These are phyloP conservation scores for Neomorphus geoffroyi DNA, from an alignment of 2,797 vertebrate species.

Conservation along the genomic window DNA sequence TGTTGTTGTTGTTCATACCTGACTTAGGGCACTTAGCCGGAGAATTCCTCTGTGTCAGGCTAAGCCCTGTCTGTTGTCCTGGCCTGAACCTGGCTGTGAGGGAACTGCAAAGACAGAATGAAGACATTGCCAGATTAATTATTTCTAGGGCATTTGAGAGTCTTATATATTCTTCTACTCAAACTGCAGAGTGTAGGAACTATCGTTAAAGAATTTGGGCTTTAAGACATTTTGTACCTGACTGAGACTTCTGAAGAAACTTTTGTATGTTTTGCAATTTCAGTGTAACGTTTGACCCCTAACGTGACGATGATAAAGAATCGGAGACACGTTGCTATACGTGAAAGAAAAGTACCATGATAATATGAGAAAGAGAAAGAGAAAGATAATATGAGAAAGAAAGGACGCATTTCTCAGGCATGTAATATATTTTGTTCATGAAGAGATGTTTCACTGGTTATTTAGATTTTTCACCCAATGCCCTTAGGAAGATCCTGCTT, in stretches of 20 bases:
- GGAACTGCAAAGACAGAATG: conserved; percentile 13
- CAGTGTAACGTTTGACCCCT: neutral
- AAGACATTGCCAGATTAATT: conserved; percentile 26
- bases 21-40: neutral
- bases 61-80: conserved; percentile 41
- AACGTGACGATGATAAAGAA: neutral
- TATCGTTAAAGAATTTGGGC: neutral
- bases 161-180: neutral
- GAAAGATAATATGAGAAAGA: no score
- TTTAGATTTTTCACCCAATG: neutral
- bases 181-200: neutral
- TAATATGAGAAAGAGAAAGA: neutral
- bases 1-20: neutral
- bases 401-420: no score
- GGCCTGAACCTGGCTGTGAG: conserved; percentile 9
- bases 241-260: neutral
- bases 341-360: neutral
- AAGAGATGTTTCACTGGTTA: neutral
- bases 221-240: neutral
- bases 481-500: neutral
- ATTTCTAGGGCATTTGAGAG: conserved; percentile 3
- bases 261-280: neutral
- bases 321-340: neutral
- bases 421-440: rapidly evolving
- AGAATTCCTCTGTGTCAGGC: neutral